These are phyloP conservation scores for Agrilus cyanescens DNA, from an alignment of 2,888 invertebrate genomes.

Conservation along the genomic window DNA sequence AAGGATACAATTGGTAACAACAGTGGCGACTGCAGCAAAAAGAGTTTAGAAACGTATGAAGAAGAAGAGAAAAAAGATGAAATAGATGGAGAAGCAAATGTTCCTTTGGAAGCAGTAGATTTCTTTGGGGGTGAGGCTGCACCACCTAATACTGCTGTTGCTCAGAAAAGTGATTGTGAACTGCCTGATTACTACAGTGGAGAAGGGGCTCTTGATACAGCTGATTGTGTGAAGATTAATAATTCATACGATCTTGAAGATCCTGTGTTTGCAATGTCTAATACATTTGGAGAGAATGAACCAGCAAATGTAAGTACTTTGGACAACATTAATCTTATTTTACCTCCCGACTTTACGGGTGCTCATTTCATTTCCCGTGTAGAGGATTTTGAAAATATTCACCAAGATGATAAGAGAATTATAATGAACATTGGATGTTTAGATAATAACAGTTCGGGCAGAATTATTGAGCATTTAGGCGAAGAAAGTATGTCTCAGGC, in stretches of 20 bases:
- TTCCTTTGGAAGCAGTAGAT: not conserved
- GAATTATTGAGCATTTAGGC: constrained; percentile 33
- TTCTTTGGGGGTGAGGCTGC: too few relatives aligned
- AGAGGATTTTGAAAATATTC: constrained; percentile 27
- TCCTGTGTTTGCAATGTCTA: too few relatives aligned
- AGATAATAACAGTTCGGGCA: constrained; percentile 16
- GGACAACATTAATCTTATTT: constrained; percentile 35
- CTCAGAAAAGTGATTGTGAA: too few relatives aligned
- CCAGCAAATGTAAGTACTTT: constrained; percentile 40
- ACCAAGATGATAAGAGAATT: constrained; percentile 22
- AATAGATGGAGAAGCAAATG: constrained; percentile 9
- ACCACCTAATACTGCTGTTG: too few relatives aligned
- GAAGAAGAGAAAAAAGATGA: constrained; percentile 5
- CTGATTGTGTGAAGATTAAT: too few relatives aligned
- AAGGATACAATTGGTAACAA: not conserved
- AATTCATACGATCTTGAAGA: too few relatives aligned
- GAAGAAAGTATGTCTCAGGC: constrained; percentile 31
- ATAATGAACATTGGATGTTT: constrained; percentile 31
- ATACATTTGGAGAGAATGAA: constrained; percentile 18
- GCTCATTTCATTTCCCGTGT: constrained; percentile 28
- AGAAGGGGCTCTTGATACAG: too few relatives aligned
- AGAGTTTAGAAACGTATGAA: not conserved
- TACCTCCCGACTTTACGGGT: constrained; percentile 27
- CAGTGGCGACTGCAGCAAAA: not conserved
- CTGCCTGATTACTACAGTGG: too few relatives aligned